Base-by-base conservation (phyloP, 1,140 invertebrate genomes). In the Pseudomyrmex cubaensis region DNA sequence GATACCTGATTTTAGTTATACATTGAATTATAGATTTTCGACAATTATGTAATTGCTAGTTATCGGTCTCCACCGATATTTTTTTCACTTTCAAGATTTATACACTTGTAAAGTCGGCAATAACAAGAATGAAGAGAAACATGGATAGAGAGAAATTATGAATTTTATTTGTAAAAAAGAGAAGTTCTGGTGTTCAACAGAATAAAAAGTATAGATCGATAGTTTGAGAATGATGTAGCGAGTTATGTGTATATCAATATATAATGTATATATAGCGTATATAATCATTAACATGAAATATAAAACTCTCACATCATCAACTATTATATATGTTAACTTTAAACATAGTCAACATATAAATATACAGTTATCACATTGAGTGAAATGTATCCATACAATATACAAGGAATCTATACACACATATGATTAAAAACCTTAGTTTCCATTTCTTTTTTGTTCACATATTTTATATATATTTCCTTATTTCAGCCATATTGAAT, bases 271-370 rank as follows among this genome's bases (percentile, higher is more conserved):
- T 61, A 76, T 87, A 88, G 75, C 85, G 78, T 85, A 85, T 86
- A 88, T 35, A 35, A 69, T 90, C 72, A 82, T 91, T 91, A 94
- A 94, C 92, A 93, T 92, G 92, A 92, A 92, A 94, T 94, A 94
- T 93, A 94, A 94, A 94, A 94, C 88, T 91, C 85, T 93, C 89
- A 35, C 35, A 93, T 92, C 88, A 89, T 92, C 90, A 93, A 93
- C 92, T 93, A 90, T 90, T 54, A 86, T 91, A 88, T 91, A 92
- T 90, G 80, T 89, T 84, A 89, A 84, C 85, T 86, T 86, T 88
- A 88, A 91, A 93, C 85, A 91, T 90, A 86, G 89, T 93, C 90
- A 93, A 94, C 92, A 94, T 93, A 93, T 90, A 93, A 93, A 93
- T 93, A 93, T 93, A 92, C 90, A 93, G 84, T 93, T 82, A 91